phyloP scores from a whole-genome alignment of 2,113 vertebrate genomes.

The Gopherus flavomarginatus region DNA sequence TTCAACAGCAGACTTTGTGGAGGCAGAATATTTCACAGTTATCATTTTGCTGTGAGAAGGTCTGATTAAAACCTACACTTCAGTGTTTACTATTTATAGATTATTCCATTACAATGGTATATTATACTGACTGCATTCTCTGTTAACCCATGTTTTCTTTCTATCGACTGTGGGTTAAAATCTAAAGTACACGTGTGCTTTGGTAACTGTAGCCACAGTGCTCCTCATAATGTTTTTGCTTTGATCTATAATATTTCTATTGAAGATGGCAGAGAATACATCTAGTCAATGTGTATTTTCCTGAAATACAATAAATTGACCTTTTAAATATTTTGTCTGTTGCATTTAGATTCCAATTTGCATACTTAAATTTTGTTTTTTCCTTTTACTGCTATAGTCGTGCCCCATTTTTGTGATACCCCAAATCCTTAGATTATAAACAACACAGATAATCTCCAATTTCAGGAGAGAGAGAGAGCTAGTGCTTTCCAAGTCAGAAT shows the following conservation, averaged over 20 bases:
- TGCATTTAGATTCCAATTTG: not conserved
- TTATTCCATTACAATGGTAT: not conserved
- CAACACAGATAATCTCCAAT: rapidly evolving
- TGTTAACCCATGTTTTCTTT: not conserved
- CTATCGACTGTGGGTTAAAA: not conserved
- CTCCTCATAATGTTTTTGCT: not conserved
- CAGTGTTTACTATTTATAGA: not conserved
- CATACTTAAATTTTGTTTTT: not conserved
- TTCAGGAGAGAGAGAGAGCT: not conserved
- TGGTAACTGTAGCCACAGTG: not conserved
- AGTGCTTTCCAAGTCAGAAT: not conserved
- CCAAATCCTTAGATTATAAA: not conserved
- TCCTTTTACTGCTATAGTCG: not conserved
- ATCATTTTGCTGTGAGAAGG: constrained; percentile 6
- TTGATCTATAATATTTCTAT: not conserved
- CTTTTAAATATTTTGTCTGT: not conserved
- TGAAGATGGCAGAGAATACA: not conserved
- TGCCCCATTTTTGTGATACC: rapidly evolving
- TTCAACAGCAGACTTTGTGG: constrained; percentile 58
- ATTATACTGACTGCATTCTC: not conserved
- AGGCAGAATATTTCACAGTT: constrained; percentile 44
- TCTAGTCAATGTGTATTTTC: not conserved
- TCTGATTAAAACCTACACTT: not conserved
- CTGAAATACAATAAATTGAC: not conserved
- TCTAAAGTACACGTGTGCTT: not conserved